Percentiles rank a stretch among this genome's conserved stretches.
Evolutionary conservation across 2,797 vertebrate genomes (phyloP).

Genomic region (Myoxocephalus aenaeus): DNA sequence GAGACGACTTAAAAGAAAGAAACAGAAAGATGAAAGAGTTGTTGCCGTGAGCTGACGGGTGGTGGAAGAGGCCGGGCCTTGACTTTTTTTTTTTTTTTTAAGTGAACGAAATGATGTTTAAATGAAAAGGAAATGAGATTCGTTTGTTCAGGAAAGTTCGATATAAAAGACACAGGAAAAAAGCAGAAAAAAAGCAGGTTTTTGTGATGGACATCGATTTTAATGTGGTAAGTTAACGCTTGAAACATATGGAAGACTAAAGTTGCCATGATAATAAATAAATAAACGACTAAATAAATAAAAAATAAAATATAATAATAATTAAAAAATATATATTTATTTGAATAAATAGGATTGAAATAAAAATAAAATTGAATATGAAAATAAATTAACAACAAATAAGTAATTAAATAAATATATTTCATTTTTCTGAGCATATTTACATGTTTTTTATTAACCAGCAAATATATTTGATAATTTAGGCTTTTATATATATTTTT

Average conservation of each 20-base stretch:
- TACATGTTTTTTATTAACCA: neutral
- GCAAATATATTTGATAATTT: neutral
- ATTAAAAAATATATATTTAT: no score
- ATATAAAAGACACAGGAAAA: constrained; percentile 14
- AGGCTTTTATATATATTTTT: neutral
- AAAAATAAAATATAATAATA: no score
- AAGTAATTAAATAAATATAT: neutral
- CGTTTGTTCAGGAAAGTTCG: constrained; percentile 3
- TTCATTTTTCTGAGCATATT: neutral
- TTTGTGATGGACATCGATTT: constrained; percentile 15
- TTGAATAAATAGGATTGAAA: neutral
- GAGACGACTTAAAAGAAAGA: constrained; percentile 2
- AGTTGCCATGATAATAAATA: neutral
- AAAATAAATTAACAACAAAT: neutral
- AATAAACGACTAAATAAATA: no score
- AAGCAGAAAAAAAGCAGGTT: constrained; percentile 43
- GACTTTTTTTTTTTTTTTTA: constrained; percentile 28
- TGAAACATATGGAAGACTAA: neutral
- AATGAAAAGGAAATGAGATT: constrained; percentile 1
- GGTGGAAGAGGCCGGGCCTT: constrained; percentile 82
- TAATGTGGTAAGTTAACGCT: constrained; percentile 14
- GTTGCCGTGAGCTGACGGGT: constrained; percentile 43
- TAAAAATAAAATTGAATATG: neutral
- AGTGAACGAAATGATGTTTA: constrained; percentile 19
- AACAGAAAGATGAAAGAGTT: neutral